These are phyloP conservation scores for Steromphala cineraria DNA, from an alignment of 2,888 invertebrate genomes.

Conservation along the genomic window DNA sequence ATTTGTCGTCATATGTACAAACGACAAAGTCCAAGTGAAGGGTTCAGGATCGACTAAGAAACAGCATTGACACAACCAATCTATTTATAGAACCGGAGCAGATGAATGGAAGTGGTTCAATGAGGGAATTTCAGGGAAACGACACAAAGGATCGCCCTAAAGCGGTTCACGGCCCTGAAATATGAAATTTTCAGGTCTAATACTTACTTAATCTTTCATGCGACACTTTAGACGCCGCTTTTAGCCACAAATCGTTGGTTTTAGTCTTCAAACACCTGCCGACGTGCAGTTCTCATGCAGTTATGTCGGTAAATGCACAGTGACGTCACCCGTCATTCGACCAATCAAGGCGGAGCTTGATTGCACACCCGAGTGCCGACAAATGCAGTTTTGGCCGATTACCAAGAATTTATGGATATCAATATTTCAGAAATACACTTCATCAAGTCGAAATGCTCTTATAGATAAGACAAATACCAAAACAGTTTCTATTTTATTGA, in stretches of 20 bases:
- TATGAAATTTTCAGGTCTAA: background rate
- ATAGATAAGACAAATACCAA: background rate
- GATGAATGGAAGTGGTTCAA: conserved; percentile 15
- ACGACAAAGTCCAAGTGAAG: no score
- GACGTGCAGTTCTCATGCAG: conserved; percentile 13
- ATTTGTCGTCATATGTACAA: no score
- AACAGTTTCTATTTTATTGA: background rate
- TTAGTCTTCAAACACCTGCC: conserved; percentile 4
- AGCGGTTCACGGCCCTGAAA: background rate
- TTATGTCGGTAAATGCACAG: conserved; percentile 7
- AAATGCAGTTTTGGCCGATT: conserved; percentile 3
- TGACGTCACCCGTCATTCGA: conserved; percentile 13
- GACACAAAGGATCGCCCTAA: background rate
- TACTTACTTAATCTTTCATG: conserved; percentile 1
- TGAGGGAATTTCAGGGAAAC: conserved; percentile 9
- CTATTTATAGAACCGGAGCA: conserved; percentile 6
- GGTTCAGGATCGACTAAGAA: background rate
- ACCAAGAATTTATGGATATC: background rate
- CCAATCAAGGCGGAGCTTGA: conserved; percentile 4
- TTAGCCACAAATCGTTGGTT: background rate
- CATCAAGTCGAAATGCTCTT: background rate
- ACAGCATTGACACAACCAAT: conserved; percentile 13
- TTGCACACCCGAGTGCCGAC: background rate
- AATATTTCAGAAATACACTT: background rate
- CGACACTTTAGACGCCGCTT: background rate